These are phyloP conservation scores for Drosophila subsilvestris DNA, from an alignment of 2,888 invertebrate species.

Conservation along the genomic window DNA sequence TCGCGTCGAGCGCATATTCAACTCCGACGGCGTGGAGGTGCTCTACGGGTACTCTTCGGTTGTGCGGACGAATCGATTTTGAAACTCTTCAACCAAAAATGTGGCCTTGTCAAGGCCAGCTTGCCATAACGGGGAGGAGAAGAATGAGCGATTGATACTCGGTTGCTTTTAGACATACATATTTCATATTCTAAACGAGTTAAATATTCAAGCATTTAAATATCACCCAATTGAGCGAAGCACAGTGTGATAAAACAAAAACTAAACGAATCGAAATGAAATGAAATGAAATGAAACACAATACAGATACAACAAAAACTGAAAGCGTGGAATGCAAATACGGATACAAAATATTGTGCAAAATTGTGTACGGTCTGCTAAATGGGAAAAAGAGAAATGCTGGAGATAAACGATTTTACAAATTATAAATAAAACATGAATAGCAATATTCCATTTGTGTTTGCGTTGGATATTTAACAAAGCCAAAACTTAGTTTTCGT, in stretches of 20 bases:
- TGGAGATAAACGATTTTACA: constrained; percentile 64
- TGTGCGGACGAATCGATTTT: constrained; percentile 62
- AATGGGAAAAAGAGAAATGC: constrained; percentile 35
- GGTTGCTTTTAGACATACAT: constrained; percentile 35
- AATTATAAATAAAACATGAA: constrained; percentile 77
- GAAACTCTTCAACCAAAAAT: constrained; percentile 32
- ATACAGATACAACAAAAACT: constrained; percentile 3
- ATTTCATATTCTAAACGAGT: constrained; percentile 66
- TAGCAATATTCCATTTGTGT: constrained; percentile 48
- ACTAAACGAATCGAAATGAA: constrained; percentile 9
- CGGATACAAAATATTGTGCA: constrained; percentile 56
- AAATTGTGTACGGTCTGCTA: constrained; percentile 34
- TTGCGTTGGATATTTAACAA: constrained; percentile 55
- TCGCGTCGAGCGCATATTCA: constrained; percentile 76
- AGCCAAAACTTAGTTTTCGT: constrained; percentile 19
- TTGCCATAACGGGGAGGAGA: constrained; percentile 55
- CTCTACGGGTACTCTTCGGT: constrained; percentile 80
- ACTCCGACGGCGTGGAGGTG: constrained; percentile 78
- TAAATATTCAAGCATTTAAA: constrained; percentile 52
- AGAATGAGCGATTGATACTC: constrained; percentile 37
- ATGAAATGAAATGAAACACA: background rate
- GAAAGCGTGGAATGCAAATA: constrained; percentile 25
- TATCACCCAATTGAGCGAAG: constrained; percentile 18
- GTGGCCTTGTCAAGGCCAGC: constrained; percentile 71
- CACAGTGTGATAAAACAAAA: constrained; percentile 64